Conservation (phyloP, 2,888 invertebrate species). For the Andrena chrysosceles region DNA sequence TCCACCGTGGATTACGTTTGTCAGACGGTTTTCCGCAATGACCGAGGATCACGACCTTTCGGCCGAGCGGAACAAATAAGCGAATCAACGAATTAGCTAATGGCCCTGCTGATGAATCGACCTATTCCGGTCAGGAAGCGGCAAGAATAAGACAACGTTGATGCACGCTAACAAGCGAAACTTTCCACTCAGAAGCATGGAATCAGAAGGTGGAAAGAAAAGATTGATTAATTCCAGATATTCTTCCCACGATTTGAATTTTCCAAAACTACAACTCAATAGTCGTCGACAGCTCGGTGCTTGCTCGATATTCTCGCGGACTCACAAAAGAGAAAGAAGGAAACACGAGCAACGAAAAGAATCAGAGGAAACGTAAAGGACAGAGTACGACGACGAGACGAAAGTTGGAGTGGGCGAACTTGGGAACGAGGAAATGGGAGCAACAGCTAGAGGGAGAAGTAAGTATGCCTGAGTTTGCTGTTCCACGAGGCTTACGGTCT, state of each 20-base stretch:
- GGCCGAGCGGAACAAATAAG: slow-evolving; percentile 54
- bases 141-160: slow-evolving; percentile 4
- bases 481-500: slow-evolving; percentile 54
- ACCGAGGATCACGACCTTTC: slow-evolving; percentile 56
- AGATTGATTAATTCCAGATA: neutral
- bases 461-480: slow-evolving; percentile 45
- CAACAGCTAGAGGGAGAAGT: neutral
- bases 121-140: slow-evolving; percentile 59
- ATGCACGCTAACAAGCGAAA: neutral
- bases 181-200: too few relatives aligned
- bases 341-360: slow-evolving; percentile 1
- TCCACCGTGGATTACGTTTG: slow-evolving; percentile 13
- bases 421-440: neutral
- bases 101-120: slow-evolving; percentile 48
- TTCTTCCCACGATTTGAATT: neutral
- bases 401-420: neutral
- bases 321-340: neutral
- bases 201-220: neutral
- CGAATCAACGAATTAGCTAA: slow-evolving; percentile 69
- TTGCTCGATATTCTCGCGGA: neutral
- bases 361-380: slow-evolving; percentile 11
- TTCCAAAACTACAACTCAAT: neutral
- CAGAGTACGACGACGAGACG: neutral
- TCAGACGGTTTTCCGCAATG: slow-evolving; percentile 33
- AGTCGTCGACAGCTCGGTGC: neutral